Percentiles rank a stretch among this genome's conserved stretches.
These are phyloP conservation scores for Hiodon alosoides DNA, from an alignment of 2,113 vertebrate species.

Conservation along the genomic window DNA sequence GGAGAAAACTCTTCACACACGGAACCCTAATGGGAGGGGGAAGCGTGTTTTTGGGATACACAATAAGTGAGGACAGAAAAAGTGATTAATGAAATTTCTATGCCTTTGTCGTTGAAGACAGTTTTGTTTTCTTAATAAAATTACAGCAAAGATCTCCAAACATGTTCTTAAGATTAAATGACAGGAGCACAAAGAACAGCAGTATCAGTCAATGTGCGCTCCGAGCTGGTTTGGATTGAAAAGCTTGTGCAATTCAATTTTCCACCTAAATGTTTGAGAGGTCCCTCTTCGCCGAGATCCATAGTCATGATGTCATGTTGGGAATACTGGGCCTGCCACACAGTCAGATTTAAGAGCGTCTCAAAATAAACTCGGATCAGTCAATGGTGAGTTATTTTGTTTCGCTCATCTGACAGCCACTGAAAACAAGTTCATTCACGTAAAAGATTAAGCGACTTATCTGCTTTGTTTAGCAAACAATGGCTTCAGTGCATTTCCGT, in stretches of 20 bases:
- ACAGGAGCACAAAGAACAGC: conserved; percentile 51
- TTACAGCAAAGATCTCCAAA: conserved; percentile 28
- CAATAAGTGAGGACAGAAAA: conserved; percentile 48
- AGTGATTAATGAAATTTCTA: conserved; percentile 45
- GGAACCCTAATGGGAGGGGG: background rate
- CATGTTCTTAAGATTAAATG: conserved; percentile 41
- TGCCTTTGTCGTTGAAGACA: conserved; percentile 47
- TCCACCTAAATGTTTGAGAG: conserved; percentile 36
- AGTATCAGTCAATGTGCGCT: conserved; percentile 26
- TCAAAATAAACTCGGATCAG: conserved; percentile 30
- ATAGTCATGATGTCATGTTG: conserved; percentile 35
- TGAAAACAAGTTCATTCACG: background rate
- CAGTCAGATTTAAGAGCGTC: conserved; percentile 22
- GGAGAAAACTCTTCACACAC: background rate
- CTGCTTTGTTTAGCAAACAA: conserved; percentile 11
- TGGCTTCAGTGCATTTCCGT: background rate
- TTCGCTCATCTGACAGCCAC: conserved; percentile 15
- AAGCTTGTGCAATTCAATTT: conserved; percentile 43
- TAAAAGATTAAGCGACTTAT: background rate
- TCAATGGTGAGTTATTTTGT: conserved; percentile 26
- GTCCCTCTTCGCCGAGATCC: conserved; percentile 32
- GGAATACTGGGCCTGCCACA: conserved; percentile 28
- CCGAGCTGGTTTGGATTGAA: conserved; percentile 23
- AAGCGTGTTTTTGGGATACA: conserved; percentile 5
- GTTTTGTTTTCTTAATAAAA: conserved; percentile 45